Conservation (phyloP, 2,797 vertebrate genomes). For the Trematomus bernacchii region DNA sequence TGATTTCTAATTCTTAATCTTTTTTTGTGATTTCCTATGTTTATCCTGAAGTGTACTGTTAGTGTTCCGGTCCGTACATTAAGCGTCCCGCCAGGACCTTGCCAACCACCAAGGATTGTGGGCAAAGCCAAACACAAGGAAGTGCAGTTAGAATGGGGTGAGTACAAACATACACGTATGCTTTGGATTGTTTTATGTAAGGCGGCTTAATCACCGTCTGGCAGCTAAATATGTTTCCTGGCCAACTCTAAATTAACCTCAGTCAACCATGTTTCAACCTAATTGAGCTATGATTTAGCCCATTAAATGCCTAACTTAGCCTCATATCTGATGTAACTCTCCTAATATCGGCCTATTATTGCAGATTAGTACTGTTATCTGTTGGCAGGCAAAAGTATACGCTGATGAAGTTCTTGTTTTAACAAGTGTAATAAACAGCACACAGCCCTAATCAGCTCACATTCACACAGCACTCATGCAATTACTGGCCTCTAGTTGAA, state of each 20-base stretch:
- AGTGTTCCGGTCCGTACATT: conserved; percentile 91
- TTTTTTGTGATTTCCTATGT: conserved; percentile 18
- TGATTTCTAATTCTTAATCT: conserved; percentile 20
- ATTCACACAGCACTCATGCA: conserved; percentile 39
- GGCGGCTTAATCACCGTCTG: conserved; percentile 50
- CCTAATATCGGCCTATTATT: conserved; percentile 63
- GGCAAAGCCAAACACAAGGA: conserved; percentile 97
- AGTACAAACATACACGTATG: conserved; percentile 64
- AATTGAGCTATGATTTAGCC: conserved; percentile 63
- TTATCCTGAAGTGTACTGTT: conserved; percentile 88
- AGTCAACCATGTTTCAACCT: conserved; percentile 54
- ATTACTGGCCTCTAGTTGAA: conserved; percentile 59
- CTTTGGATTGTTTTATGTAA: background rate
- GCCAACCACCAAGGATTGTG: conserved; percentile 90
- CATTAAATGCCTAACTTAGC: conserved; percentile 60
- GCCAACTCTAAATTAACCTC: conserved; percentile 45
- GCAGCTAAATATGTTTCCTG: conserved; percentile 31
- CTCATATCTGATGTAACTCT: conserved; percentile 57
- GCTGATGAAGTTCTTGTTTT: conserved; percentile 54
- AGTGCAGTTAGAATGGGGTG: conserved; percentile 96
- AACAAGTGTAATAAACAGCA: conserved; percentile 51
- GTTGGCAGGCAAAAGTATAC: conserved; percentile 61
- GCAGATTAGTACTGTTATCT: conserved; percentile 61
- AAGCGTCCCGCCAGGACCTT: conserved; percentile 92
- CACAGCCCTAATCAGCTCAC: conserved; percentile 53